Conservation (phyloP, 2,113 vertebrate genomes). For the Rhineura floridana region DNA sequence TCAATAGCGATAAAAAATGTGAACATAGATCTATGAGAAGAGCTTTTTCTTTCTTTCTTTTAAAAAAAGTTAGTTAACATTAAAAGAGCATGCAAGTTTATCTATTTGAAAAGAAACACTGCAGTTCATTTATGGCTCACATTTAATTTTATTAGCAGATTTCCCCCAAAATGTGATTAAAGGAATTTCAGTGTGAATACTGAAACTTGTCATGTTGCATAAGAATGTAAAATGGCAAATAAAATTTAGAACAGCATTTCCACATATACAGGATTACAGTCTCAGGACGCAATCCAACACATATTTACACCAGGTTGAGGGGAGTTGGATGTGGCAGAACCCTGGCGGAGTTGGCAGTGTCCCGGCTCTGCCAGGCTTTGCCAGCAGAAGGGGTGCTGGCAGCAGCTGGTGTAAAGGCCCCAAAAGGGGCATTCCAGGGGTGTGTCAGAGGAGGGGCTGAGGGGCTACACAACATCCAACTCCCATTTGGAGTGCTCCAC, state of each 20-base stretch:
- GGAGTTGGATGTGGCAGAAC: no score
- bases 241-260: background rate
- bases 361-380: no score
- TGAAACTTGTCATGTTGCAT: background rate
- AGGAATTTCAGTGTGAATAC: background rate
- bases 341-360: no score
- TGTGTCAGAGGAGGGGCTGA: no score
- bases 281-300: no score
- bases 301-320: no score
- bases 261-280: background rate
- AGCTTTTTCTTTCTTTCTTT: background rate
- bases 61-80: background rate
- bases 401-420: no score
- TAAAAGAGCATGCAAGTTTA: background rate
- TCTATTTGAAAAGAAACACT: background rate
- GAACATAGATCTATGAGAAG: background rate
- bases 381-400: no score
- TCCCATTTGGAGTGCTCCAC: no score
- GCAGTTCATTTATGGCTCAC: background rate
- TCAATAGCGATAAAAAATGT: background rate
- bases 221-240: background rate
- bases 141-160: background rate
- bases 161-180: background rate
- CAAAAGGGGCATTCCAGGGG: no score
- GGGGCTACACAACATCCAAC: no score